These are phyloP conservation scores for Empidonax traillii DNA, from an alignment of 2,113 vertebrate species.

Conservation along the genomic window DNA sequence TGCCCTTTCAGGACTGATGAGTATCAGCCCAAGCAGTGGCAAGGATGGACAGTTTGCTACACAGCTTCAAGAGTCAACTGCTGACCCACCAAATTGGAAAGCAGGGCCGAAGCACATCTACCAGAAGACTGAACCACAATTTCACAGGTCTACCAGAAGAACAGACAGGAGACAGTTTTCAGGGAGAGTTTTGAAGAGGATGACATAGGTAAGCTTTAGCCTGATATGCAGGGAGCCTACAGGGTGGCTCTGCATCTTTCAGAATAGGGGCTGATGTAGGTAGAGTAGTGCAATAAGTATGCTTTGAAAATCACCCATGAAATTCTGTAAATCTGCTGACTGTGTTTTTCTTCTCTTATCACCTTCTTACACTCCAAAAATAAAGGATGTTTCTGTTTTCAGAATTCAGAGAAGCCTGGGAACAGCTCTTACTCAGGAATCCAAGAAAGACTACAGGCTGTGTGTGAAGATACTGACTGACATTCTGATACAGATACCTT, in stretches of 20 bases:
- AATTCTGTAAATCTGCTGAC: neutral
- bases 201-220: neutral
- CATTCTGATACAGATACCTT: neutral
- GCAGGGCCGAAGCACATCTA: neutral
- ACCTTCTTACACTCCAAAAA: neutral
- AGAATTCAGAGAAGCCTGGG: neutral
- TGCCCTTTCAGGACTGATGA: neutral
- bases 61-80: neutral
- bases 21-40: neutral
- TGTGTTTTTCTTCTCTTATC: neutral
- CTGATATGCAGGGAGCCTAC: neutral
- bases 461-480: neutral
- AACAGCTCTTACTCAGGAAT: neutral
- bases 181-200: neutral
- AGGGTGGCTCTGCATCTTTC: neutral
- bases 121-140: neutral
- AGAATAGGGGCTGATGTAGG: neutral
- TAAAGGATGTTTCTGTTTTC: neutral
- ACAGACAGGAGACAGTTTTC: neutral
- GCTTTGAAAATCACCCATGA: neutral
- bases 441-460: neutral
- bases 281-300: neutral
- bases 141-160: neutral
- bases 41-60: neutral
- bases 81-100: neutral